Conservation (phyloP, 2,797 vertebrate species). For the Cossypha dichroa region DNA sequence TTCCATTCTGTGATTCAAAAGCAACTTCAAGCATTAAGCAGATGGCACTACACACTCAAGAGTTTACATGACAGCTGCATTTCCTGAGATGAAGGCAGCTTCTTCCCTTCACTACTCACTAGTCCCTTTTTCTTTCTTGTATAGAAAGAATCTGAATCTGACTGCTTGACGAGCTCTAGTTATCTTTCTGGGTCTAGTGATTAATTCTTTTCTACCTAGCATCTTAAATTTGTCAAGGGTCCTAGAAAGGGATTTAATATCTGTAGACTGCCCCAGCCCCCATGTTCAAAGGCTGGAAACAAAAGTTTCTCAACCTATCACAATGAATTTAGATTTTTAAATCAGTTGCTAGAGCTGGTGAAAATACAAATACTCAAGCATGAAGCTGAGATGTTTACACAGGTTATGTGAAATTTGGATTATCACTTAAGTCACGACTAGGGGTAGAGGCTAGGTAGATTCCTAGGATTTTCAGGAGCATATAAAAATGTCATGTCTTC, state of each 20-base stretch:
- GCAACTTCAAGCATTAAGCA: conserved; percentile 21
- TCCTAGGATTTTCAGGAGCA: not conserved
- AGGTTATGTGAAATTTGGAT: not conserved
- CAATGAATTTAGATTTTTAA: not conserved
- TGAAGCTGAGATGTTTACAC: not conserved
- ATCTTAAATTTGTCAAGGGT: not conserved
- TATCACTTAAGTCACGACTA: not conserved
- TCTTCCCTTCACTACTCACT: not conserved
- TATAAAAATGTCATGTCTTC: not conserved
- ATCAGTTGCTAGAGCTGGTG: not conserved
- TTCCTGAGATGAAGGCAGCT: conserved; percentile 2
- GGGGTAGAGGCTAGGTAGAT: not conserved
- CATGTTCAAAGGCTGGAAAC: not conserved
- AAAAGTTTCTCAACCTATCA: not conserved
- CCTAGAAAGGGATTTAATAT: not conserved
- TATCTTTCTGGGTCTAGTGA: not conserved
- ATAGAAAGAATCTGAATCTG: not conserved
- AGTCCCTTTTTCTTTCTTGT: not conserved
- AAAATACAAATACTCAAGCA: not conserved
- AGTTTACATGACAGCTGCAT: conserved; percentile 20
- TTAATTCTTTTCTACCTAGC: not conserved
- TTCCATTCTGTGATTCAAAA: not conserved
- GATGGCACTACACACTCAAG: not conserved
- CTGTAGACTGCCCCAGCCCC: not conserved
- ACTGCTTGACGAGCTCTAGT: not conserved